These are phyloP conservation scores for Glareola pratincola DNA, from an alignment of 2,113 vertebrate genomes.

Conservation along the genomic window DNA sequence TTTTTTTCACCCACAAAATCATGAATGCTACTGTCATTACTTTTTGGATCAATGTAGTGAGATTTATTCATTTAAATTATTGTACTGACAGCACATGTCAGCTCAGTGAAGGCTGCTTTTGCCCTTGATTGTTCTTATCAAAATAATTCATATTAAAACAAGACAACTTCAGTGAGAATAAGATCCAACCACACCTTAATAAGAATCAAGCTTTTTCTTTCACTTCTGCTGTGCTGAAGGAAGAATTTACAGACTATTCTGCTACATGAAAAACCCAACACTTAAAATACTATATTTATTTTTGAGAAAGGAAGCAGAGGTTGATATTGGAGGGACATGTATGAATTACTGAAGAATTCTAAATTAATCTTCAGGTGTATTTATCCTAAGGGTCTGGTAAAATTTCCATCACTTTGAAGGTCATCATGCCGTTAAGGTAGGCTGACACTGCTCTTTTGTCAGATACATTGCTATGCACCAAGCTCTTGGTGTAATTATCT, in stretches of 20 bases:
- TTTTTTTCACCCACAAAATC: neutral
- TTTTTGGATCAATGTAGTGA: neutral
- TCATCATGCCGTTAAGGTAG: neutral
- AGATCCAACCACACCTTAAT: neutral
- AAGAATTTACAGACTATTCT: neutral
- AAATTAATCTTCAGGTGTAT: neutral
- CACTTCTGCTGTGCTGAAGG: neutral
- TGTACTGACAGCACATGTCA: neutral
- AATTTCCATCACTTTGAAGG: neutral
- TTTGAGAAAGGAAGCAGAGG: neutral
- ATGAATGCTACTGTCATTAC: neutral
- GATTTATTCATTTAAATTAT: neutral
- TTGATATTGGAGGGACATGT: neutral
- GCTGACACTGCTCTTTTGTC: neutral
- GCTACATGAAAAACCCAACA: neutral
- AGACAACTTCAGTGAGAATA: neutral
- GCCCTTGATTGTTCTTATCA: neutral
- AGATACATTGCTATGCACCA: neutral
- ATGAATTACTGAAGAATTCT: neutral
- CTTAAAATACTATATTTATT: neutral
- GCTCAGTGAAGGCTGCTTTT: neutral
- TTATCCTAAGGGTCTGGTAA: neutral
- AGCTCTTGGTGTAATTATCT: neutral
- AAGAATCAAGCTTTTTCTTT: neutral
- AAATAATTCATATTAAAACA: neutral